A percentile compares a stretch with the other conserved stretches of the same genome.
phyloP scores from a whole-genome alignment of 2,797 vertebrate genomes.

The Paedocypris micromegethes region DNA sequence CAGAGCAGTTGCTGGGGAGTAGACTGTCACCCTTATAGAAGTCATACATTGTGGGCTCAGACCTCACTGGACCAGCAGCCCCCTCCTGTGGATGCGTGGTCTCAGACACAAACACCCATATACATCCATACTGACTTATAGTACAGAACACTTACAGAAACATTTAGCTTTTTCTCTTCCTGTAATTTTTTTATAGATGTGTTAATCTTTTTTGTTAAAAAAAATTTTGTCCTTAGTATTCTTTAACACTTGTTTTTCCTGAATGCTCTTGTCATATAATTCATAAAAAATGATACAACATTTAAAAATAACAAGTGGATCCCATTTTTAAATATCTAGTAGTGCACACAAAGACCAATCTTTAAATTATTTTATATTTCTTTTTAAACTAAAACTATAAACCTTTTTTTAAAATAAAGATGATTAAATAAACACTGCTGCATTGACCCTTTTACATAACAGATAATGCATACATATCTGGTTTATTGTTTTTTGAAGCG shows the following conservation, averaged over 20 bases:
- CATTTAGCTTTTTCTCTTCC: background rate
- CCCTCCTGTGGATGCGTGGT: constrained; percentile 49
- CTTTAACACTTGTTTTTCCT: too few relatives aligned
- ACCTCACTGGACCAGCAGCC: constrained; percentile 48
- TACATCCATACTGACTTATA: constrained; percentile 2
- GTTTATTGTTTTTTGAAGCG: too few relatives aligned
- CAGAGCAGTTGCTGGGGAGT: constrained; percentile 30
- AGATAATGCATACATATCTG: too few relatives aligned
- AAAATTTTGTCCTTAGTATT: too few relatives aligned
- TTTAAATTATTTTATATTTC: background rate
- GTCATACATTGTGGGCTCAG: constrained; percentile 56
- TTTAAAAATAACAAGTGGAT: too few relatives aligned
- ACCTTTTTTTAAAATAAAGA: background rate
- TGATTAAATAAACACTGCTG: background rate
- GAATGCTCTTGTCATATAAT: too few relatives aligned
- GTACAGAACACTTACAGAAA: too few relatives aligned
- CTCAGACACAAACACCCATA: background rate
- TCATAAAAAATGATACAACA: too few relatives aligned
- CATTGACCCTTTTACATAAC: background rate
- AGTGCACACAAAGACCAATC: background rate
- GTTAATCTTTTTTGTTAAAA: too few relatives aligned
- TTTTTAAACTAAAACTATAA: background rate
- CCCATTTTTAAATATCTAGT: too few relatives aligned
- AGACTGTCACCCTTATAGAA: constrained; percentile 37
- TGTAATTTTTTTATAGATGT: too few relatives aligned